Conservation (phyloP, 2,797 vertebrate species). For the Epinephelus awoara region DNA sequence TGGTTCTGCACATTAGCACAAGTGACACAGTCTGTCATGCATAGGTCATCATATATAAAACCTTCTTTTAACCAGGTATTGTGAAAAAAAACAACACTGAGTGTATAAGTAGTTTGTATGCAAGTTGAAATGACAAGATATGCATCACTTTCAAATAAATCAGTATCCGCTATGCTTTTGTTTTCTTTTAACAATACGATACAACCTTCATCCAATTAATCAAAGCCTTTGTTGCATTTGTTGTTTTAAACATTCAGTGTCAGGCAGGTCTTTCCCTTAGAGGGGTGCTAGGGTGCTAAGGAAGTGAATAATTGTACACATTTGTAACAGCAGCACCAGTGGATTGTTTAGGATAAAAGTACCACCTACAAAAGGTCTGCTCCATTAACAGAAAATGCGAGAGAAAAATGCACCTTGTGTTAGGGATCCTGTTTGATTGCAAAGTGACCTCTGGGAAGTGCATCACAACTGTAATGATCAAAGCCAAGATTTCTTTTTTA, state of each 20-base stretch:
- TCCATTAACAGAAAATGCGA: neutral
- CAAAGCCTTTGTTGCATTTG: conserved; percentile 22
- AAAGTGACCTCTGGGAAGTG: conserved; percentile 11
- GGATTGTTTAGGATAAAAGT: conserved; percentile 23
- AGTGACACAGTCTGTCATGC: neutral
- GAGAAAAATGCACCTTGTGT: neutral
- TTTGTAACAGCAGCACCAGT: neutral
- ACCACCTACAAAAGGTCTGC: neutral
- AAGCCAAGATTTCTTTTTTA: neutral
- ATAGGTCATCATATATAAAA: conserved; percentile 3
- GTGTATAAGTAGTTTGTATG: neutral
- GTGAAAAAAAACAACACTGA: conserved; percentile 12
- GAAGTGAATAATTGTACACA: conserved; percentile 26
- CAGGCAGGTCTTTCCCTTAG: conserved; percentile 31
- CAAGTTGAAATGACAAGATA: conserved; percentile 22
- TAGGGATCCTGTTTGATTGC: conserved; percentile 2
- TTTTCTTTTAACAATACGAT: conserved; percentile 10
- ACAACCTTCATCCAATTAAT: conserved; percentile 25
- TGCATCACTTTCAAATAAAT: conserved; percentile 42
- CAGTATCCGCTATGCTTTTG: conserved; percentile 17
- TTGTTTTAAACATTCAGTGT: conserved; percentile 26
- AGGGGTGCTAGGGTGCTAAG: neutral
- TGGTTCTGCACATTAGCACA: conserved; percentile 13
- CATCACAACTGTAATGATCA: neutral
- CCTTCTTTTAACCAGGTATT: neutral